These are phyloP conservation scores for Diadema setosum DNA, from an alignment of 35 echinoderm and acorn worm genomes.

Conservation along the genomic window DNA sequence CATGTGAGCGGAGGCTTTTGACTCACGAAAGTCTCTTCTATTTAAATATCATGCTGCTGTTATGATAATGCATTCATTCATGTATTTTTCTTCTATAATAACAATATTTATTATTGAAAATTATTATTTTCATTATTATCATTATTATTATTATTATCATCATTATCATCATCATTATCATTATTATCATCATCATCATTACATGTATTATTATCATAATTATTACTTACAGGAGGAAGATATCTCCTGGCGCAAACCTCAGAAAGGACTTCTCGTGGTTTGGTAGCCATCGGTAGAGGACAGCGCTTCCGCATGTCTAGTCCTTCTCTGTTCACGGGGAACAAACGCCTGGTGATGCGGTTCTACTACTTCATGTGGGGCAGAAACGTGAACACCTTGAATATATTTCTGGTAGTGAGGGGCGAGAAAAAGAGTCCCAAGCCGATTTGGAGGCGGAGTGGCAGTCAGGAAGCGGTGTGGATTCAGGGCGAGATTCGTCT, in stretches of 20 bases:
- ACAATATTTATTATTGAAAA: no score
- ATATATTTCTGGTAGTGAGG: slow-evolving; percentile 63
- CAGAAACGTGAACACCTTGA: slow-evolving; percentile 53
- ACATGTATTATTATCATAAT: background rate
- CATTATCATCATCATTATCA: no score
- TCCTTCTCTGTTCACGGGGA: slow-evolving; percentile 26
- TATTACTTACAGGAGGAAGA: background rate
- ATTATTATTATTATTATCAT: no score
- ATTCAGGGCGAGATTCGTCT: slow-evolving; percentile 75
- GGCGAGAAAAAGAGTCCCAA: slow-evolving; percentile 12
- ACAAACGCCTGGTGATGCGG: slow-evolving; percentile 41
- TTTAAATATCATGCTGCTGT: no score
- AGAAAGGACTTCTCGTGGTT: background rate
- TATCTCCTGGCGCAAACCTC: slow-evolving; percentile 29
- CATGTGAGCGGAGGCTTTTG: no score
- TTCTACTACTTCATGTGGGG: slow-evolving; percentile 93
- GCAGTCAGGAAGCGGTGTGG: slow-evolving; percentile 46
- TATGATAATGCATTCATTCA: no score
- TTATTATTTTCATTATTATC: no score
- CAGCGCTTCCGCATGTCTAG: slow-evolving; percentile 35
- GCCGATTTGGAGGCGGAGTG: slow-evolving; percentile 57
- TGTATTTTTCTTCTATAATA: no score
- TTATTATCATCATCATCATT: no score
- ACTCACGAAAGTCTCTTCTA: no score
- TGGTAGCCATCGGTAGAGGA: background rate